A percentile compares a stretch with the other conserved stretches of the same genome.
Evolutionary conservation across 2,888 invertebrate genomes (phyloP).

Genomic region (Danaus chrysippus): DNA sequence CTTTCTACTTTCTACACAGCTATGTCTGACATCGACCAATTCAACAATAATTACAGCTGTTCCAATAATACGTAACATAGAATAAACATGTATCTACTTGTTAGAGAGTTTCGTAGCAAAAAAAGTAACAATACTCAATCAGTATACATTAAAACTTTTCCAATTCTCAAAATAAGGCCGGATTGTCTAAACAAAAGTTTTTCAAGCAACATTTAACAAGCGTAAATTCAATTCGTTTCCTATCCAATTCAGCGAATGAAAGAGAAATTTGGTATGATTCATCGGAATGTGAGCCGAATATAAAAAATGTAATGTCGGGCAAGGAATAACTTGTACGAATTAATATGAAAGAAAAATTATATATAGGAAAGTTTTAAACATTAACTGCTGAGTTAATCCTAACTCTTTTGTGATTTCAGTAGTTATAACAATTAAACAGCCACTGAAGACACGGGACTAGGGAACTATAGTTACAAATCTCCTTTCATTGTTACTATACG

Average conservation of each 20-base stretch:
- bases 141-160: neutral
- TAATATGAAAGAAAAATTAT: neutral
- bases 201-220: constrained; percentile 21
- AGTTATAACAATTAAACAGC: no score
- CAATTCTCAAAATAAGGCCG: neutral
- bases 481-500: neutral
- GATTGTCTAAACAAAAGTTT: constrained; percentile 5
- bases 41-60: no score
- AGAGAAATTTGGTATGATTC: constrained; percentile 29
- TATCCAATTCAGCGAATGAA: constrained; percentile 35
- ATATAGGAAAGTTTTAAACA: neutral
- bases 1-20: no score
- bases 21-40: no score
- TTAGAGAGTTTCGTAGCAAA: neutral
- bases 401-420: no score
- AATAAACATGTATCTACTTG: no score
- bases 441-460: no score
- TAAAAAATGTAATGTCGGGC: constrained; percentile 9
- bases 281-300: constrained; percentile 16
- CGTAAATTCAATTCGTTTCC: constrained; percentile 23
- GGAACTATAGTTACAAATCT: no score
- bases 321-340: neutral
- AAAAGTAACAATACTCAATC: neutral
- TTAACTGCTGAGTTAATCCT: no score
- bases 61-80: no score